These are phyloP conservation scores for Gymnocypris eckloni DNA, from an alignment of 2,797 vertebrate species.

Conservation along the genomic window DNA sequence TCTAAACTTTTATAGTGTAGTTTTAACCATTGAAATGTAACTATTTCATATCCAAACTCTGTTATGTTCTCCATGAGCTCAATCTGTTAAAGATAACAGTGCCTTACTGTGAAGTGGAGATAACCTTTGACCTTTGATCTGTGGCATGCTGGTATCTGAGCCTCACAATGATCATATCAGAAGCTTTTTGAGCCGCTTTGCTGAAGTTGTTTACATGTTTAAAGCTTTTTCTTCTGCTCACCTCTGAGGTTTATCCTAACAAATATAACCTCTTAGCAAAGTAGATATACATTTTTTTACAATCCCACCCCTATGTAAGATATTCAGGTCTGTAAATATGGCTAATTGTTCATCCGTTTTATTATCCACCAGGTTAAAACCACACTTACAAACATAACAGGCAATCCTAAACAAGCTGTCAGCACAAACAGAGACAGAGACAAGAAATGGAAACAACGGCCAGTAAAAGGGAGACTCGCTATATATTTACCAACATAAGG, in stretches of 20 bases:
- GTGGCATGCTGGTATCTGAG: background rate
- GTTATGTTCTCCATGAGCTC: background rate
- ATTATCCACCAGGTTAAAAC: constrained; percentile 9
- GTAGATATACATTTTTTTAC: background rate
- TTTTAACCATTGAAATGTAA: background rate
- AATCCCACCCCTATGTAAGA: background rate
- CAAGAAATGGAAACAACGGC: background rate
- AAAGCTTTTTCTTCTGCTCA: background rate
- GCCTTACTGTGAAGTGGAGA: background rate
- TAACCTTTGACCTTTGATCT: constrained; percentile 22
- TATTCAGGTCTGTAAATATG: background rate
- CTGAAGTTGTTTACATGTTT: too few species aligned
- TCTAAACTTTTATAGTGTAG: background rate
- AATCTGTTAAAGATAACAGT: background rate
- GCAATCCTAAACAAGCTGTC: constrained; percentile 2
- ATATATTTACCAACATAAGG: constrained; percentile 16
- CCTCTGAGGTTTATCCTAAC: background rate
- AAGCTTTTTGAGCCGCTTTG: background rate
- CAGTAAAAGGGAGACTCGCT: background rate
- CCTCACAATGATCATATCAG: background rate
- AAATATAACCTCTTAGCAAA: background rate
- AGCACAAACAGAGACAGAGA: background rate
- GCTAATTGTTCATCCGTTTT: background rate
- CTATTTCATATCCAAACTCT: background rate
- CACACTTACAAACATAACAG: background rate